Evolutionary conservation across 2,888 invertebrate genomes (phyloP).

Genomic region (Tiliacea aurago): DNA sequence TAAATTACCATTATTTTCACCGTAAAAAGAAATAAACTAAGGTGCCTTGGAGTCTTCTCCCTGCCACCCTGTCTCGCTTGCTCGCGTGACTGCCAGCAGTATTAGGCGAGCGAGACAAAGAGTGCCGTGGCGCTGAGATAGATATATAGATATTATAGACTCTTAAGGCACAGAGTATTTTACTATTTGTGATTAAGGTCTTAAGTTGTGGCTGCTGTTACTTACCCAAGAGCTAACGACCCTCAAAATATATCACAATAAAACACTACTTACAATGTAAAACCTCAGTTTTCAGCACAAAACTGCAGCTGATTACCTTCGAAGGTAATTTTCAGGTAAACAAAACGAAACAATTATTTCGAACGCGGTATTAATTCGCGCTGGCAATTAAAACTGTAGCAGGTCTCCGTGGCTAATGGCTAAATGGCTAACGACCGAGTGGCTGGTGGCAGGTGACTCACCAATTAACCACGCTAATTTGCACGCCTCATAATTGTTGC

Average conservation of each 20-base stretch:
- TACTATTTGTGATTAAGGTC: too few relatives aligned
- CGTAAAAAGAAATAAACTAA: too few relatives aligned
- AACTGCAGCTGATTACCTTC: conserved; percentile 45
- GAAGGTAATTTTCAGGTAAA: conserved; percentile 54
- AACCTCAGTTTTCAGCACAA: not conserved
- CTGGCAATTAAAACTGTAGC: conserved; percentile 64
- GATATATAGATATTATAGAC: too few relatives aligned
- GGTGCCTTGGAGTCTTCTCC: too few relatives aligned
- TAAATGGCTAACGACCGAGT: conserved; percentile 60
- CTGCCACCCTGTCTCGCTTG: too few relatives aligned
- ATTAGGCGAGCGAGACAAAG: too few relatives aligned
- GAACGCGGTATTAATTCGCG: conserved; percentile 60
- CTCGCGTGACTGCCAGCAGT: too few relatives aligned
- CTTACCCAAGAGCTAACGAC: not conserved
- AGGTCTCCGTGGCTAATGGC: conserved; percentile 43
- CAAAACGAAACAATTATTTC: conserved; percentile 61
- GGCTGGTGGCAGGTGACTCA: conserved; percentile 51
- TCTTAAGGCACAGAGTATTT: too few relatives aligned
- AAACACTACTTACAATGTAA: not conserved
- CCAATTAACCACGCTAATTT: conserved; percentile 62
- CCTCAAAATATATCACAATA: not conserved
- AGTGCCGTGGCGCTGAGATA: too few relatives aligned
- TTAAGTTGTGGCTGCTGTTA: too few relatives aligned
- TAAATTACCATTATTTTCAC: too few relatives aligned
- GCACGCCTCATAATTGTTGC: conserved; percentile 58